Conservation (phyloP, 2,797 vertebrate genomes). For the Tangara arthus region DNA sequence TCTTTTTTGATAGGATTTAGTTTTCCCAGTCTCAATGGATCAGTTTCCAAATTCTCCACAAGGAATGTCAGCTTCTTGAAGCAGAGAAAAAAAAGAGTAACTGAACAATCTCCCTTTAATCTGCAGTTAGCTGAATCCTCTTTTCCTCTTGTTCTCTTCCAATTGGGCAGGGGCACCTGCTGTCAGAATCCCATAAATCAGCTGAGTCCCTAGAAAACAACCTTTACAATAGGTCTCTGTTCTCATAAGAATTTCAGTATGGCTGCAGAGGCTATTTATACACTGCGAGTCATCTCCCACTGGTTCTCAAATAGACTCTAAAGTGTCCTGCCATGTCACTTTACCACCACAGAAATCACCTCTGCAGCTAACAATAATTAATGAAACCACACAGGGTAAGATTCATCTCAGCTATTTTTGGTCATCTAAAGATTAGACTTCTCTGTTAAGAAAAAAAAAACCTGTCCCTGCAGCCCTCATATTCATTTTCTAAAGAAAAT, state of each 20-base stretch:
- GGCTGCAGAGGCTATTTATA: neutral
- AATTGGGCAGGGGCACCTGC: neutral
- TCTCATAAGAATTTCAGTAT: neutral
- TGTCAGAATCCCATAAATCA: conserved; percentile 43
- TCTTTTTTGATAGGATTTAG: neutral
- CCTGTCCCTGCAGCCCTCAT: neutral
- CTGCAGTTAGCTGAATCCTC: conserved; percentile 23
- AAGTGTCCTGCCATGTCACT: conserved; percentile 9
- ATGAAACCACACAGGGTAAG: conserved; percentile 5
- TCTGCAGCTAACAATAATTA: neutral
- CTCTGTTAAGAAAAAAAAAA: neutral
- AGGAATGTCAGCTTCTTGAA: neutral
- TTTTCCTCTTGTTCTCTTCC: conserved; percentile 22
- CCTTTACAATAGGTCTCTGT: neutral
- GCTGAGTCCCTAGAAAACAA: neutral
- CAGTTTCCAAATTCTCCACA: neutral
- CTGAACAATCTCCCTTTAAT: conserved; percentile 12
- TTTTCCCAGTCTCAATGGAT: neutral
- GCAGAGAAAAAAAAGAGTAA: neutral
- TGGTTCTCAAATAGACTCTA: neutral
- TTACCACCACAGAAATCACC: conserved; percentile 13
- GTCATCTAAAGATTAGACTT: neutral
- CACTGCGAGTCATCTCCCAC: neutral
- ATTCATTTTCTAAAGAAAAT: neutral
- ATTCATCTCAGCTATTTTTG: conserved; percentile 4